Conservation (phyloP, 1,140 invertebrate genomes). For the Saccostrea cuccullata region DNA sequence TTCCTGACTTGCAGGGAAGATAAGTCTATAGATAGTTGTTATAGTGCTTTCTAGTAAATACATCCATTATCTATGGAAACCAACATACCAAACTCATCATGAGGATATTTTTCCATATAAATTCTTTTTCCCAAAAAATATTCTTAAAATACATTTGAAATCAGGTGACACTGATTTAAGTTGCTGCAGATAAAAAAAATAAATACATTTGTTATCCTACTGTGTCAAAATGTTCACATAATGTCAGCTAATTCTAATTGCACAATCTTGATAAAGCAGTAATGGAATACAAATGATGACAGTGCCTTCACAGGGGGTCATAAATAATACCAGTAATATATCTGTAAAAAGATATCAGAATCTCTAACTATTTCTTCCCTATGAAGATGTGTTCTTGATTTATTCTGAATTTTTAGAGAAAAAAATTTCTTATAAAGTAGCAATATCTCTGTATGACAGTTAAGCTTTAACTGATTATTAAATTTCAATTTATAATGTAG, state of each 20-base stretch:
- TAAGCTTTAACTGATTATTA: no score
- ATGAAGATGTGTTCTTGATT: neutral
- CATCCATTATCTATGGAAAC: neutral
- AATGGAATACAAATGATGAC: neutral
- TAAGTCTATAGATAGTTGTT: neutral
- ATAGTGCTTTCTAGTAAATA: neutral
- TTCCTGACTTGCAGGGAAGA: neutral
- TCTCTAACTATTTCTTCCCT: neutral
- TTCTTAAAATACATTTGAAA: neutral
- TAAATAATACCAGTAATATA: neutral
- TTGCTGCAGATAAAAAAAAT: neutral
- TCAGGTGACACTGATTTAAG: neutral
- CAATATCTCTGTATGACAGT: no score
- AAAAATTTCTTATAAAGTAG: no score
- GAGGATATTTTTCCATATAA: neutral
- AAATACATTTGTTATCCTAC: neutral
- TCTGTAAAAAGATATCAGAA: slow-evolving; percentile 19
- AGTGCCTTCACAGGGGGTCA: neutral
- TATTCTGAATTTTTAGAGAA: neutral
- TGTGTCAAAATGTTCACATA: neutral
- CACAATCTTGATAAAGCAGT: neutral
- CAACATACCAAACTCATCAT: neutral
- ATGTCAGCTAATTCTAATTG: neutral
- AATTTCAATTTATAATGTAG: no score
- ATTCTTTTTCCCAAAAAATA: no score